Conservation (phyloP, 2,888 invertebrate species). For the Prosopocoilus inquinatus region DNA sequence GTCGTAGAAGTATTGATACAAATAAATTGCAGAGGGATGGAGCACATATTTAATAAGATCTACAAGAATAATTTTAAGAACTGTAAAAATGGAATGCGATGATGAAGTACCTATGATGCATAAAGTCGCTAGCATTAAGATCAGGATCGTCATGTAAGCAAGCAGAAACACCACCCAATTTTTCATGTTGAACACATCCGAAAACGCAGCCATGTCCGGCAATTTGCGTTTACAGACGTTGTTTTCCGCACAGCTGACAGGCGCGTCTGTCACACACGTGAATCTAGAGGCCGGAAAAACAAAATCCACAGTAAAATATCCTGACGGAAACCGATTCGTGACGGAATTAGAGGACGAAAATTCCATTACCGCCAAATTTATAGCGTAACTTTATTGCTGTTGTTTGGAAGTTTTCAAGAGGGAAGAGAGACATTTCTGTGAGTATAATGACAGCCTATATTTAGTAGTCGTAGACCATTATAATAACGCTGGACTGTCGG, state of each 20-base stretch:
- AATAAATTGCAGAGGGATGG: too few species aligned
- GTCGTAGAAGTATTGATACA: too few species aligned
- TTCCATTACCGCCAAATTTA: slow-evolving; percentile 30
- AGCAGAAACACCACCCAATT: slow-evolving; percentile 40
- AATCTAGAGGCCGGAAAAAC: not conserved
- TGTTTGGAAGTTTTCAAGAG: slow-evolving; percentile 6
- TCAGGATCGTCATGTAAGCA: slow-evolving; percentile 30
- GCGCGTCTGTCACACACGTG: not conserved
- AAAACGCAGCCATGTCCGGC: slow-evolving; percentile 8
- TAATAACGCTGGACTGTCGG: too few species aligned
- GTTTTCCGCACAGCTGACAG: not conserved
- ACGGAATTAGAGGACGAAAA: slow-evolving; percentile 27
- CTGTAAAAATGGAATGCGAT: too few species aligned
- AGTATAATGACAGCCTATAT: too few species aligned
- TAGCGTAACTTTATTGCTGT: slow-evolving; percentile 9
- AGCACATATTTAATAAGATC: too few species aligned
- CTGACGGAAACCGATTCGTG: slow-evolving; percentile 15
- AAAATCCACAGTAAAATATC: slow-evolving; percentile 1
- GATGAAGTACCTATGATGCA: too few species aligned
- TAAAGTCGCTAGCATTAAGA: too few species aligned
- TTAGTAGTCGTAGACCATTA: too few species aligned
- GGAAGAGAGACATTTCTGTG: too few species aligned
- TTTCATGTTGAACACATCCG: slow-evolving; percentile 32
- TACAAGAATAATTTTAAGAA: too few species aligned
- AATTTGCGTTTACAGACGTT: not conserved